phyloP scores from a whole-genome alignment of 2,113 vertebrate species.

The Tachycineta bicolor region DNA sequence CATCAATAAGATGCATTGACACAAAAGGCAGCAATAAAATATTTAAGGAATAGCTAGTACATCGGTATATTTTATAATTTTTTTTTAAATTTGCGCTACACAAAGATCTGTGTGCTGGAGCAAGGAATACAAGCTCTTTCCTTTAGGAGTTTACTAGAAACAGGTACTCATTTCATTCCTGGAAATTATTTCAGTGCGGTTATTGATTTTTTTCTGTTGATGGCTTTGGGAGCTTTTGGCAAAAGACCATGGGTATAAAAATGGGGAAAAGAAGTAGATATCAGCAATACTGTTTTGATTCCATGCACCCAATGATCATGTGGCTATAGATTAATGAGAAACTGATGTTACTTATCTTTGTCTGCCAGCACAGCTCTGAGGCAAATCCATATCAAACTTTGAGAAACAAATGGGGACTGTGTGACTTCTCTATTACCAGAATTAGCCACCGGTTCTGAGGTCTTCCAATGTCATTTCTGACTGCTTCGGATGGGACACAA shows the following conservation, averaged over 20 bases:
- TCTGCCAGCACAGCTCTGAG: not conserved
- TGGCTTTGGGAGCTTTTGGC: not conserved
- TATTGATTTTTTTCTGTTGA: slow-evolving; percentile 1
- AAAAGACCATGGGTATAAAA: not conserved
- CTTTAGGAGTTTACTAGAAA: not conserved
- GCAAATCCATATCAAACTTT: not conserved
- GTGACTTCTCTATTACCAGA: not conserved
- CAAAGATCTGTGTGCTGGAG: not conserved
- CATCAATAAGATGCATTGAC: not conserved
- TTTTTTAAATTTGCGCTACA: not conserved
- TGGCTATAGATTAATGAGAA: not conserved
- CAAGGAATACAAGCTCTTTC: not conserved
- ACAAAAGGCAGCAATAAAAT: not conserved
- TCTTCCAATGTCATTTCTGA: not conserved
- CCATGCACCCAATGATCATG: not conserved
- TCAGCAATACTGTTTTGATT: not conserved
- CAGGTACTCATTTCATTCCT: not conserved
- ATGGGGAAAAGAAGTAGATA: not conserved
- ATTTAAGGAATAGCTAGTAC: not conserved
- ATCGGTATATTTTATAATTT: not conserved
- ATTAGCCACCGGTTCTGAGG: not conserved
- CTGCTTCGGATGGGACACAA: not conserved
- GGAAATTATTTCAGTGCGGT: not conserved
- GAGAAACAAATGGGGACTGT: not conserved
- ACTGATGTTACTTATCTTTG: not conserved